Evolutionary conservation across 2,797 vertebrate species (phyloP), one percentile per base, ranked within the genome.

Genomic region (Chiroxiphia lanceolata): DNA sequence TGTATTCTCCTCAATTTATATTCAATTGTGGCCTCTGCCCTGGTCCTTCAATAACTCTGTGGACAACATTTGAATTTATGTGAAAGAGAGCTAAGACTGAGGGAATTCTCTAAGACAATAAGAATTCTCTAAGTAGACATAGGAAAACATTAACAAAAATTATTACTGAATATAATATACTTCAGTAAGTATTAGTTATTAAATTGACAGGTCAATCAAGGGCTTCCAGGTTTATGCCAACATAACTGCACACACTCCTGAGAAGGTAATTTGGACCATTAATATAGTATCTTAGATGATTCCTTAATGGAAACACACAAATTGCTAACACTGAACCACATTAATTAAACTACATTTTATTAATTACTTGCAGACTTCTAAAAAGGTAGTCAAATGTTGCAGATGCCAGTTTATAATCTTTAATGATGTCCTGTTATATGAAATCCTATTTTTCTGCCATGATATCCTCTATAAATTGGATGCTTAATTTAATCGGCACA

Each of bases 291-390:
- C 65, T 57, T 76, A 48, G 67, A 87, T 64, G 45, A 82, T 76
- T 86, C 48, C 40, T 86, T 90, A 94, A 91, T 84, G 51, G 74
- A 95, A 94, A 95, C 56, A 91, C 0, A 0, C 69, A 86, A 92
- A 93, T 93, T 84, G 59, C 17, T 87, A 82, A 88, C 63, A 50
- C 26, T n/a, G 60, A 94, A 82, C 8, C 0, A 6, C 56, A 56
- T 88, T 94, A 95, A 96, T 94, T 94, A 94, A 90, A 74, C 47
- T 38, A 64, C 76, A 56, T 74, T 74, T 94, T 82, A 88, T 82
- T 93, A 95, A 95, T 94, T 94, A 92, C 76, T 83, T 86, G 40
- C 36, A 87, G 74, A 74, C 59, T 76, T 91, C 63, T 82, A 67
- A 90, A 93, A 87, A 87, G 54, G 51, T 67, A 93, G 77, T 95